These are phyloP conservation scores for Geodia barretti DNA, from an alignment of 37 sponge, comb jelly and placozoan genomes.

Conservation along the genomic window DNA sequence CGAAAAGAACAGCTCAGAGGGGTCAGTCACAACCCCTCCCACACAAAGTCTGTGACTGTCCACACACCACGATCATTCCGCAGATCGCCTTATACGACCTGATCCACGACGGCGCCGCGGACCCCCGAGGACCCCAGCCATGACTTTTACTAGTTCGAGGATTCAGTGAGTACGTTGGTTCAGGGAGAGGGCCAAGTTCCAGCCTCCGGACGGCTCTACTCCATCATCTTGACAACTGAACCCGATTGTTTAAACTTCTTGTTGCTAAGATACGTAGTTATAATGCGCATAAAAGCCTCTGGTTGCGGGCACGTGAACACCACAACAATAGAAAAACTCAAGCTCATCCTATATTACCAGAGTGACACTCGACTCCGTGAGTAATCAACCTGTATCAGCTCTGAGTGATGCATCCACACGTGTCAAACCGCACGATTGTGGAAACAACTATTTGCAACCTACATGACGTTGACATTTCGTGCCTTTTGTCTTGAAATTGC, in stretches of 20 bases:
- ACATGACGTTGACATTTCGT: too few relatives aligned
- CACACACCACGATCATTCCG: background rate
- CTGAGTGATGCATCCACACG: too few relatives aligned
- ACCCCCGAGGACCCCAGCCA: slow-evolving; percentile 52
- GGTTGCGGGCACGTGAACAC: too few relatives aligned
- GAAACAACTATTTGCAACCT: too few relatives aligned
- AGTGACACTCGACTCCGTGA: too few relatives aligned
- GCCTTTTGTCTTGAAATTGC: too few relatives aligned
- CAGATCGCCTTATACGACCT: background rate
- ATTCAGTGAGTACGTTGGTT: background rate
- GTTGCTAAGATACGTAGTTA: slow-evolving; percentile 62
- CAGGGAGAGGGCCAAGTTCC: slow-evolving; percentile 17
- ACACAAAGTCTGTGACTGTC: slow-evolving; percentile 3
- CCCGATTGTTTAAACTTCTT: background rate
- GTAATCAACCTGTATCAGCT: too few relatives aligned
- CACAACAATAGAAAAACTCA: too few relatives aligned
- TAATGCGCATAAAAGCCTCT: too few relatives aligned
- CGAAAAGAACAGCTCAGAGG: background rate
- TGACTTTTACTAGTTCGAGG: slow-evolving; percentile 23
- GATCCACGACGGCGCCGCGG: slow-evolving; percentile 35
- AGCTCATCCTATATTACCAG: too few relatives aligned
- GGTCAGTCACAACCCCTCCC: slow-evolving; percentile 5
- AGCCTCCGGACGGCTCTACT: slow-evolving; percentile 26
- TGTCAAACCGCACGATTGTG: too few relatives aligned
- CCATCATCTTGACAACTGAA: slow-evolving; percentile 20